phyloP scores from a whole-genome alignment of 1,140 invertebrate genomes.

The Parapsyche elsis region DNA sequence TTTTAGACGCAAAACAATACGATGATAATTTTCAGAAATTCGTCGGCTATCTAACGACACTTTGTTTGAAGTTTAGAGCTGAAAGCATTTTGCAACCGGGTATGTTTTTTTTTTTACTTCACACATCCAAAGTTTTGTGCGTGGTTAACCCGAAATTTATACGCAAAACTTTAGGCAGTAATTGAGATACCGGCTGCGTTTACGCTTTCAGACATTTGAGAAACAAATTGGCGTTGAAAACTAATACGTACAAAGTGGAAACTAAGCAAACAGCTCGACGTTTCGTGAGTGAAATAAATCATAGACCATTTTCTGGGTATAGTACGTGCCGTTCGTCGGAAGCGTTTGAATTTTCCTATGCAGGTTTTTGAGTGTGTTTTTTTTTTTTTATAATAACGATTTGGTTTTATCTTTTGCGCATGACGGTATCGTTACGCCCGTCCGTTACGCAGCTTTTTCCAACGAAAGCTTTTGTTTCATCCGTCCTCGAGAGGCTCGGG shows the following conservation, averaged over 20 bases:
- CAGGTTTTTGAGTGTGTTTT: background rate
- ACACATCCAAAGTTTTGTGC: background rate
- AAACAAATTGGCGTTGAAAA: slow-evolving; percentile 25
- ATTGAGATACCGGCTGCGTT: slow-evolving; percentile 24
- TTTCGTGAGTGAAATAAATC: slow-evolving; percentile 20
- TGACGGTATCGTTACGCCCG: background rate
- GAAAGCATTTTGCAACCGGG: too few relatives aligned
- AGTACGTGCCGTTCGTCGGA: background rate
- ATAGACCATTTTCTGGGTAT: background rate
- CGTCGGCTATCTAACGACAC: too few relatives aligned
- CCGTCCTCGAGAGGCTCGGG: background rate
- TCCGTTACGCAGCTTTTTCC: background rate
- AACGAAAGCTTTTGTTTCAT: background rate
- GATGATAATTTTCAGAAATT: too few relatives aligned
- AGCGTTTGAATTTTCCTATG: background rate
- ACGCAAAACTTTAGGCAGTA: slow-evolving; percentile 15
- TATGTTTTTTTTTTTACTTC: background rate
- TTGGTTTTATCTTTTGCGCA: background rate
- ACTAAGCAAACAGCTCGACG: slow-evolving; percentile 20
- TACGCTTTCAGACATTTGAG: slow-evolving; percentile 22
- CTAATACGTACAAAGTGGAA: slow-evolving; percentile 22
- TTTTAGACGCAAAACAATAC: too few relatives aligned
- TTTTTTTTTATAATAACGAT: background rate
- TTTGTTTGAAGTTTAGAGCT: too few relatives aligned
- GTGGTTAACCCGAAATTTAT: slow-evolving; percentile 22